Conservation (phyloP, 2,888 invertebrate genomes). For the Cetonia aurata region DNA sequence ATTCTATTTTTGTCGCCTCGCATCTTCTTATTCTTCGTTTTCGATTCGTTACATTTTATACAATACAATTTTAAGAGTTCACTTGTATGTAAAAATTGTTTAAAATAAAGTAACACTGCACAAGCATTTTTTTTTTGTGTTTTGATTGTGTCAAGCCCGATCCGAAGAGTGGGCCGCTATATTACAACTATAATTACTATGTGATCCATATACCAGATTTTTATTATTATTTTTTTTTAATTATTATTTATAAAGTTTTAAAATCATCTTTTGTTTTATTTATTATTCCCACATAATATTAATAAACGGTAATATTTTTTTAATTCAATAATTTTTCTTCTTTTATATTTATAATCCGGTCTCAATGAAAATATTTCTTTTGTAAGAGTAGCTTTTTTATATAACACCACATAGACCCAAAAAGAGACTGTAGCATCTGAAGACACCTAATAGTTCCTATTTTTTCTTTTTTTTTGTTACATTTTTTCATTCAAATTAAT, state of each 20-base stretch:
- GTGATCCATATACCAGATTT: constrained; percentile 64
- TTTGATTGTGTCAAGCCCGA: constrained; percentile 60
- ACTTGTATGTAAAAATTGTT: constrained; percentile 57
- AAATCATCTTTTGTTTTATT: constrained; percentile 50
- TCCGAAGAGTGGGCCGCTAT: constrained; percentile 65
- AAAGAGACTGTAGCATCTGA: constrained; percentile 40
- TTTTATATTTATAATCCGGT: constrained; percentile 40
- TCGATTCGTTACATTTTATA: constrained; percentile 55
- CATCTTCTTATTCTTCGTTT: constrained; percentile 34
- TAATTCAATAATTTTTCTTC: constrained; percentile 17
- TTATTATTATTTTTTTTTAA: constrained; percentile 42
- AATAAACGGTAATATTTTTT: constrained; percentile 52
- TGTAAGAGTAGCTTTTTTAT: constrained; percentile 46
- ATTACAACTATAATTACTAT: constrained; percentile 52
- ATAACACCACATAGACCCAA: constrained; percentile 55
- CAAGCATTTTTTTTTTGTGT: constrained; percentile 52
- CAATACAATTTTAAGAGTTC: constrained; percentile 62
- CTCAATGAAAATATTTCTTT: constrained; percentile 23
- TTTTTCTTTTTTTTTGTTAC: constrained; percentile 20
- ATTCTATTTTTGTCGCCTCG: constrained; percentile 54
- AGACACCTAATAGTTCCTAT: constrained; percentile 39
- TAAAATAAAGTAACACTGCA: constrained; percentile 64
- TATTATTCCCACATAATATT: constrained; percentile 62
- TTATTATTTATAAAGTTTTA: constrained; percentile 43
- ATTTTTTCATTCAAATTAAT: constrained; percentile 35